These are phyloP conservation scores for Kryptolebias marmoratus DNA, from an alignment of 2,113 vertebrate species.

Conservation along the genomic window DNA sequence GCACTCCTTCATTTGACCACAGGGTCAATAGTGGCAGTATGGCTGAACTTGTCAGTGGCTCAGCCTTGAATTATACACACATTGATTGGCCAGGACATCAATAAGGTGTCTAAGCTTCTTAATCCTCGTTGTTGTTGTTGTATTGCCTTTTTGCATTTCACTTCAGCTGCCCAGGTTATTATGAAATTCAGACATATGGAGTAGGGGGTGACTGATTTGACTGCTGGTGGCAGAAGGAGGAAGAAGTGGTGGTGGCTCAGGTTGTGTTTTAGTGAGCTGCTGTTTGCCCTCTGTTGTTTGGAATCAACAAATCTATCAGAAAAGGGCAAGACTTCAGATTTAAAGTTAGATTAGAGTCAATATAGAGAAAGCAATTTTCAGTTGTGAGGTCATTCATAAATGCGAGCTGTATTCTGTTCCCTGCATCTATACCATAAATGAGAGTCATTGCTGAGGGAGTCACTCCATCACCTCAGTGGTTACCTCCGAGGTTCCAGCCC, in stretches of 20 bases:
- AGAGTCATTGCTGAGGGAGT: constrained; percentile 44
- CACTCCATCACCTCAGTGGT: constrained; percentile 31
- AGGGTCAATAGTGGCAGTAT: constrained; percentile 40
- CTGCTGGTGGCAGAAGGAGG: constrained; percentile 8
- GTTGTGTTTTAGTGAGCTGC: constrained; percentile 9
- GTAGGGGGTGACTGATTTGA: constrained; percentile 37
- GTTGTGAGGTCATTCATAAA: constrained; percentile 8
- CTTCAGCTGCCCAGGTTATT: constrained; percentile 4
- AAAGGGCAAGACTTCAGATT: constrained; percentile 19
- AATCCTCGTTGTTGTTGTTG: constrained; percentile 49
- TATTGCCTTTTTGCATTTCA: constrained; percentile 60
- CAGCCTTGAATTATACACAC: constrained; percentile 66
- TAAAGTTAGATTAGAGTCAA: constrained; percentile 39
- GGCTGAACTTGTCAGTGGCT: constrained; percentile 53
- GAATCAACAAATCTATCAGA: constrained; percentile 26
- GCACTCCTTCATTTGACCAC: constrained; percentile 48
- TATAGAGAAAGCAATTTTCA: constrained; percentile 37
- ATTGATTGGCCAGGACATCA: constrained; percentile 61
- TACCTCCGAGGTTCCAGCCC: constrained; percentile 44
- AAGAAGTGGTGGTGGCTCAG: not conserved
- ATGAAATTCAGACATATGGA: constrained; percentile 29
- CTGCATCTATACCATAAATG: constrained; percentile 32
- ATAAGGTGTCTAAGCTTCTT: constrained; percentile 67
- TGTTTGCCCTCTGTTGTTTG: not conserved
- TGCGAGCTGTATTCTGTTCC: not conserved